Evolutionary conservation across 35 echinoderm and acorn worm species (phyloP).

Genomic region (Anneissia japonica): DNA sequence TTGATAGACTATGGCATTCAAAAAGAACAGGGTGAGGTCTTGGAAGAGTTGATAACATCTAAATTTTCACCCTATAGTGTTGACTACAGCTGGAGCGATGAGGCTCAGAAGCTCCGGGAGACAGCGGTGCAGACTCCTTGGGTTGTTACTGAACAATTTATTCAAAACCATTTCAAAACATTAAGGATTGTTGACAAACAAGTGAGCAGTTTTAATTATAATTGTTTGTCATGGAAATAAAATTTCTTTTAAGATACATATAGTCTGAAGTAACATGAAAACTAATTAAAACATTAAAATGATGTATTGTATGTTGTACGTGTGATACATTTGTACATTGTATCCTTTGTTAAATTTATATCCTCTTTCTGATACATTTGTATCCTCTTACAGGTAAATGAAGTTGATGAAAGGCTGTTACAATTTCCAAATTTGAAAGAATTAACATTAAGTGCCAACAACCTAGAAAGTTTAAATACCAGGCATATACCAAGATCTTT

Average conservation of each 20-base stretch:
- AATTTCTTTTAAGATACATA: neutral
- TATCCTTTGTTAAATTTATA: no score
- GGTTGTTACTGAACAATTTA: constrained; percentile 77
- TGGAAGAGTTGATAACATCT: constrained; percentile 82
- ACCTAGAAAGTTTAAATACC: constrained; percentile 44
- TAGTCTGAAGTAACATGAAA: no score
- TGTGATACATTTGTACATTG: no score
- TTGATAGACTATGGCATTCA: constrained; percentile 70
- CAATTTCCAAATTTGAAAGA: constrained; percentile 56
- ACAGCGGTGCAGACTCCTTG: constrained; percentile 91
- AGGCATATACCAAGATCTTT: constrained; percentile 60
- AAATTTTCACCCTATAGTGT: constrained; percentile 87
- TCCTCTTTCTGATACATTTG: neutral
- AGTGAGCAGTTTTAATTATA: constrained; percentile 26
- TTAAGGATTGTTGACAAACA: constrained; percentile 82
- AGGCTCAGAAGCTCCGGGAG: constrained; percentile 74
- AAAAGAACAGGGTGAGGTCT: constrained; percentile 64
- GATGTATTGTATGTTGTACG: no score
- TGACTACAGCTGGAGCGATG: constrained; percentile 90
- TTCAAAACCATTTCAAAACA: constrained; percentile 79
- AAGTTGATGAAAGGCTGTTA: constrained; percentile 49
- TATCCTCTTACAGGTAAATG: constrained; percentile 36
- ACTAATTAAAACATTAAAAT: no score
- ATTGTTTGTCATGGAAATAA: neutral
- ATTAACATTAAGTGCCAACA: constrained; percentile 74